phyloP scores from a whole-genome alignment of 1,140 invertebrate species.

The Drosophila bifasciata region DNA sequence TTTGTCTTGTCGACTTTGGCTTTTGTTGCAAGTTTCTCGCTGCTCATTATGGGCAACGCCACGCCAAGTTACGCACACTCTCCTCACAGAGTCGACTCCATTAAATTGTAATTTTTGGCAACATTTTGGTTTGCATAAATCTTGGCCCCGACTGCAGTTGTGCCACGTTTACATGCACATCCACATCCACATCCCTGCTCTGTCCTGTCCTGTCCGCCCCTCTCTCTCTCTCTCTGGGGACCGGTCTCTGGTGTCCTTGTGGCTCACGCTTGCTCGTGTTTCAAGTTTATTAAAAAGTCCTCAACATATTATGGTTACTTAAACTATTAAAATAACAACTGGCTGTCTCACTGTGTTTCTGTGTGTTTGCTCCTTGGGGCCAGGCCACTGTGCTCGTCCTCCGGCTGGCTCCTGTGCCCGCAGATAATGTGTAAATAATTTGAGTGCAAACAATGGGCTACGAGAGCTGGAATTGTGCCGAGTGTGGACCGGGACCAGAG shows the following conservation, averaged over 20 bases:
- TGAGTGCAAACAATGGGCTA: constrained; percentile 43
- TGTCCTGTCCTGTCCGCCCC: neutral
- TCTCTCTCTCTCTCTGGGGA: neutral
- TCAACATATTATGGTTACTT: constrained; percentile 83
- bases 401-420: constrained; percentile 13
- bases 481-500: neutral
- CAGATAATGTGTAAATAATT: constrained; percentile 75
- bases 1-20: constrained; percentile 52
- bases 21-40: constrained; percentile 60
- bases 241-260: constrained; percentile 59
- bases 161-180: constrained; percentile 11
- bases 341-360: constrained; percentile 34
- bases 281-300: constrained; percentile 83
- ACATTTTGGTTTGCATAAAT: constrained; percentile 83
- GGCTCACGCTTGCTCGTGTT: constrained; percentile 69
- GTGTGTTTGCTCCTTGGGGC: constrained; percentile 19
- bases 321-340: constrained; percentile 80
- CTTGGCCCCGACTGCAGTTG: constrained; percentile 49
- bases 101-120: constrained; percentile 83
- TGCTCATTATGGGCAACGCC: constrained; percentile 66
- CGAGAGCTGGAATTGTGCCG: constrained; percentile 20
- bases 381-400: constrained; percentile 5
- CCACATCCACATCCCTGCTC: neutral
- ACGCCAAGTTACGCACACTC: constrained; percentile 25
- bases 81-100: constrained; percentile 60